Percentiles rank a stretch among this genome's conserved stretches.
Conservation (phyloP, 2,888 invertebrate genomes). For the Oligia fasciuncula region DNA sequence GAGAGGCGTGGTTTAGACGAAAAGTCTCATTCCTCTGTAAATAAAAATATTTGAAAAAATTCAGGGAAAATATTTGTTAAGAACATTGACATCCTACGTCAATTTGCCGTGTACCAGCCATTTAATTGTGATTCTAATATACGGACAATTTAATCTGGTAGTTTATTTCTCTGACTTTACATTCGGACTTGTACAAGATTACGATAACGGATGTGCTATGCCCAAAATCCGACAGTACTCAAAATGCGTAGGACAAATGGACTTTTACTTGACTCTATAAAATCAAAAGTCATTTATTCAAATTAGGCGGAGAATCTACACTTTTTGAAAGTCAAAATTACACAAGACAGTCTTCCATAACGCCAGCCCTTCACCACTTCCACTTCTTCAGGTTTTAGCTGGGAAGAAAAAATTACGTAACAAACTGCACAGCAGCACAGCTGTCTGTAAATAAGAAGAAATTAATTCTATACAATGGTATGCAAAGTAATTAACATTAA, state of each 20-base stretch:
- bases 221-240: not conserved
- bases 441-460: not conserved
- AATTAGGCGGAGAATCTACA: not conserved
- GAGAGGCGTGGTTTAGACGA: not conserved
- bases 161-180: not conserved
- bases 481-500: not conserved
- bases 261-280: slow-evolving; percentile 18
- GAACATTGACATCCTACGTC: not conserved
- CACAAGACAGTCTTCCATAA: not conserved
- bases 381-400: not conserved
- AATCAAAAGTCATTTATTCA: not conserved
- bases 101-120: not conserved
- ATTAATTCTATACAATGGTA: too few relatives aligned
- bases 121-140: not conserved
- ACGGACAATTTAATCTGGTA: not conserved
- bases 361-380: not conserved
- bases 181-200: not conserved
- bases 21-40: not conserved
- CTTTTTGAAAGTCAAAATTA: not conserved
- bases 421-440: not conserved
- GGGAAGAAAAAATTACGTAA: not conserved
- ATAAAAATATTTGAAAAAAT: not conserved
- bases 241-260: not conserved
- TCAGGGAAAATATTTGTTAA: not conserved
- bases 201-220: not conserved